Conservation (phyloP, 2,797 vertebrate genomes). For the Xenopus petersii region DNA sequence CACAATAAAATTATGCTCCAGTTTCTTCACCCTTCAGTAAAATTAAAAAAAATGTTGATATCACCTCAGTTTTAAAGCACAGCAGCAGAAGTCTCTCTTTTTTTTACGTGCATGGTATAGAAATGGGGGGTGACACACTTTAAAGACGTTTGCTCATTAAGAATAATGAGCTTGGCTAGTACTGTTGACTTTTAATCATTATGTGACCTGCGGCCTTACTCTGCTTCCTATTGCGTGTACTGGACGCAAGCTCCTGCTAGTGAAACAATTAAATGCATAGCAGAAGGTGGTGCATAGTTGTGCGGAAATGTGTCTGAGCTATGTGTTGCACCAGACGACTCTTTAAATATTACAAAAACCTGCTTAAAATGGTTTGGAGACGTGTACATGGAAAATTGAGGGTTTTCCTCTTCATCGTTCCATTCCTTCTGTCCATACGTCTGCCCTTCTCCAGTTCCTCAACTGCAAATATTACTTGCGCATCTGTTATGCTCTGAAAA, state of each 20-base stretch:
- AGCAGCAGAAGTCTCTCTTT: conserved; percentile 40
- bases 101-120: fast-evolving
- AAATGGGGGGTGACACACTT: conserved; percentile 14
- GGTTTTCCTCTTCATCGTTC: background rate
- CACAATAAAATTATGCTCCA: conserved; percentile 42
- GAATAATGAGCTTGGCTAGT: conserved; percentile 27
- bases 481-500: conserved; percentile 4
- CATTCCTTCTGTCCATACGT: background rate
- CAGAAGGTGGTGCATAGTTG: conserved; percentile 11
- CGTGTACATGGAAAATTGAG: conserved; percentile 22
- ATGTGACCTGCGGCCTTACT: conserved; percentile 10
- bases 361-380: conserved; percentile 33
- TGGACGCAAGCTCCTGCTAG: conserved; percentile 39
- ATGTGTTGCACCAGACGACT: background rate
- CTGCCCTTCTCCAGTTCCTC: conserved; percentile 30
- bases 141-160: conserved; percentile 24
- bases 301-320: conserved; percentile 22
- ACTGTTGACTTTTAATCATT: conserved; percentile 26
- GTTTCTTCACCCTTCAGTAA: conserved; percentile 14
- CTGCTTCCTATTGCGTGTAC: conserved; percentile 17
- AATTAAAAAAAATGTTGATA: conserved; percentile 23
- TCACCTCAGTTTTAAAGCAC: conserved; percentile 45
- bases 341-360: conserved; percentile 39
- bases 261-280: conserved; percentile 24
- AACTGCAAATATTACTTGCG: conserved; percentile 16